Percentiles rank a stretch among this genome's conserved stretches.
These are phyloP conservation scores for Troides helena DNA, from an alignment of 2,888 invertebrate genomes.

Conservation along the genomic window DNA sequence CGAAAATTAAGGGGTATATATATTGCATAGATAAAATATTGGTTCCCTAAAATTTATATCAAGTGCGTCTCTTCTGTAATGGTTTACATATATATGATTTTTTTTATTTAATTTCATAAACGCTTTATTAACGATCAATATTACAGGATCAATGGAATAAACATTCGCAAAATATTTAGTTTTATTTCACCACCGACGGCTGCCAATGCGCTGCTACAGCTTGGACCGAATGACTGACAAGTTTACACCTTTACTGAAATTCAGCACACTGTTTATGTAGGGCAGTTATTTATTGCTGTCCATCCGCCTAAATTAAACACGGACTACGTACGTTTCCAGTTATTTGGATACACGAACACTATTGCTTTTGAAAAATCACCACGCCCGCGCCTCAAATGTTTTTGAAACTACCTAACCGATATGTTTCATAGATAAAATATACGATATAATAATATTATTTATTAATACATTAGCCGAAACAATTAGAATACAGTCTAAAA, in stretches of 20 bases:
- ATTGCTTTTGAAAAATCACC: constrained; percentile 49
- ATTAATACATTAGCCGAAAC: too few species aligned
- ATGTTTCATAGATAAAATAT: constrained; percentile 6
- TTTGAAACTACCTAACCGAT: not conserved
- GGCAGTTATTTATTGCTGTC: constrained; percentile 55
- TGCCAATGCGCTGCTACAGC: constrained; percentile 29
- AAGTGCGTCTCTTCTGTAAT: too few species aligned
- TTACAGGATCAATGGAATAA: not conserved
- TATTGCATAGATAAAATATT: too few species aligned
- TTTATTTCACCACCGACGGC: constrained; percentile 19
- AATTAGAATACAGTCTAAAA: too few species aligned
- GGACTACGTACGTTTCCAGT: constrained; percentile 42
- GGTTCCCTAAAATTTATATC: too few species aligned
- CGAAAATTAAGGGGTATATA: too few species aligned
- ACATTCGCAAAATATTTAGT: not conserved
- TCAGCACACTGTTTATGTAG: constrained; percentile 45
- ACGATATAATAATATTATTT: too few species aligned
- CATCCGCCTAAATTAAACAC: constrained; percentile 56
- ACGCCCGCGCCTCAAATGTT: constrained; percentile 28
- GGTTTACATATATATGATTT: too few species aligned
- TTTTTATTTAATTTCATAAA: too few species aligned
- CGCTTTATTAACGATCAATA: not conserved
- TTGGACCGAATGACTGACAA: constrained; percentile 36
- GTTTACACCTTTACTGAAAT: constrained; percentile 46
- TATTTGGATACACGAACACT: constrained; percentile 48